Conservation (phyloP, 2,797 vertebrate species). For the Microchirus variegatus region DNA sequence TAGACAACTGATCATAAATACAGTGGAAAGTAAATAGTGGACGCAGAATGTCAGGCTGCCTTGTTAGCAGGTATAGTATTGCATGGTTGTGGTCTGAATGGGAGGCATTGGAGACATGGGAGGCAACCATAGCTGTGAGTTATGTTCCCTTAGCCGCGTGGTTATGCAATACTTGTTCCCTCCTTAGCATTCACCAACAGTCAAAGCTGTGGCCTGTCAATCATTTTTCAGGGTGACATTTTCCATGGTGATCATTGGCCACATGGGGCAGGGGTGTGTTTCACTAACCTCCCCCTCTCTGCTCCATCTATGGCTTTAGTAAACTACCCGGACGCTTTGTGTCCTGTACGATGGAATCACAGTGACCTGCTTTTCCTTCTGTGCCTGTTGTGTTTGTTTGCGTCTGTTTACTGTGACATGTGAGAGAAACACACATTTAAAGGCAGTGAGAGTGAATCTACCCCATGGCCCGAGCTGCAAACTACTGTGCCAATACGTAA, state of each 20-base stretch:
- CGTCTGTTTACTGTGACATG: not conserved
- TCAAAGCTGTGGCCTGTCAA: constrained; percentile 59
- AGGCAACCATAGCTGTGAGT: constrained; percentile 72
- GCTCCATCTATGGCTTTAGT: constrained; percentile 28
- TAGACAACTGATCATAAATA: constrained; percentile 67
- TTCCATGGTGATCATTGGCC: constrained; percentile 55
- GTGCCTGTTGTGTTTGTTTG: not conserved
- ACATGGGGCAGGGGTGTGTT: constrained; percentile 41
- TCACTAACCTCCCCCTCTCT: constrained; percentile 24
- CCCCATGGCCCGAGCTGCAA: too few relatives aligned
- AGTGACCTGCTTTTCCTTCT: constrained; percentile 37
- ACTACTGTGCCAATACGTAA: too few relatives aligned
- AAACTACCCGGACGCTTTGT: constrained; percentile 35
- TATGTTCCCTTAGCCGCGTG: constrained; percentile 56
- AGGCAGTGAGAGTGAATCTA: not conserved
- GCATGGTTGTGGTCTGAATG: constrained; percentile 72
- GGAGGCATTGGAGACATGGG: constrained; percentile 61
- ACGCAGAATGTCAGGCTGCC: constrained; percentile 71
- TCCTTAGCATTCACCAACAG: constrained; percentile 56
- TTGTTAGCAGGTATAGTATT: constrained; percentile 78
- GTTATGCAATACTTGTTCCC: constrained; percentile 56
- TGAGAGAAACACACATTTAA: constrained; percentile 5
- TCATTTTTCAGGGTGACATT: constrained; percentile 63
- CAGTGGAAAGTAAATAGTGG: constrained; percentile 74
- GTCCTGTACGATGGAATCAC: constrained; percentile 30